phyloP scores from a whole-genome alignment of 2,113 vertebrate genomes.

The Herpetotheres cachinnans region DNA sequence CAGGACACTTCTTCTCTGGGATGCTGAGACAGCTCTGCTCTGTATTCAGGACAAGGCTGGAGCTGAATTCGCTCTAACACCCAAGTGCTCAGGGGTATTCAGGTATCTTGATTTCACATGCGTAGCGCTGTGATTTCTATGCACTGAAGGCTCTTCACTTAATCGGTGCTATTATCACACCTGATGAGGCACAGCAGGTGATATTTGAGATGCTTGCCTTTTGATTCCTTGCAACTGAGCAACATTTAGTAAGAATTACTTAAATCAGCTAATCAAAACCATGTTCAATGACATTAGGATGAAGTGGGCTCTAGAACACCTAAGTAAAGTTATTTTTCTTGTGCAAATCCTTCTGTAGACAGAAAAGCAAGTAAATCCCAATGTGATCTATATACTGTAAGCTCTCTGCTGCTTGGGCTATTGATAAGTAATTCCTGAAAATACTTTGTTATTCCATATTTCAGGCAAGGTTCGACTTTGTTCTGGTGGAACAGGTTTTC shows the following conservation, averaged over 20 bases:
- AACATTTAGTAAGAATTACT: constrained; percentile 58
- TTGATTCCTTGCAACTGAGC: constrained; percentile 39
- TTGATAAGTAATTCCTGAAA: not conserved
- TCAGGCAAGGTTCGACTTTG: not conserved
- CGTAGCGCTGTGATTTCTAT: not conserved
- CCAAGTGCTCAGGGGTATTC: not conserved
- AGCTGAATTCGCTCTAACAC: not conserved
- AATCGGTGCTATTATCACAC: constrained; percentile 51
- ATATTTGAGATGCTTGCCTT: constrained; percentile 37
- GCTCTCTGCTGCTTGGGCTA: not conserved
- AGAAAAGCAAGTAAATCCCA: constrained; percentile 2
- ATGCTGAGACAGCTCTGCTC: not conserved
- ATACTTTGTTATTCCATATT: not conserved
- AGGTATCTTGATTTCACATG: constrained; percentile 10
- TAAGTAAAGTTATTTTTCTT: constrained; percentile 15
- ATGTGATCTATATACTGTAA: not conserved
- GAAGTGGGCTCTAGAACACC: constrained; percentile 26
- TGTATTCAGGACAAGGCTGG: not conserved
- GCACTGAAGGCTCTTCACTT: constrained; percentile 21
- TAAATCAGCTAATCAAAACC: constrained; percentile 47
- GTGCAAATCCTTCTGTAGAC: not conserved
- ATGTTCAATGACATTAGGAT: constrained; percentile 36
- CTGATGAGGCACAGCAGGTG: constrained; percentile 55
- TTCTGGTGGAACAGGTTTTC: not conserved
- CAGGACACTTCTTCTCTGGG: not conserved